Conservation (phyloP, 2,113 vertebrate genomes). For the Phrynocephalus versicolor region DNA sequence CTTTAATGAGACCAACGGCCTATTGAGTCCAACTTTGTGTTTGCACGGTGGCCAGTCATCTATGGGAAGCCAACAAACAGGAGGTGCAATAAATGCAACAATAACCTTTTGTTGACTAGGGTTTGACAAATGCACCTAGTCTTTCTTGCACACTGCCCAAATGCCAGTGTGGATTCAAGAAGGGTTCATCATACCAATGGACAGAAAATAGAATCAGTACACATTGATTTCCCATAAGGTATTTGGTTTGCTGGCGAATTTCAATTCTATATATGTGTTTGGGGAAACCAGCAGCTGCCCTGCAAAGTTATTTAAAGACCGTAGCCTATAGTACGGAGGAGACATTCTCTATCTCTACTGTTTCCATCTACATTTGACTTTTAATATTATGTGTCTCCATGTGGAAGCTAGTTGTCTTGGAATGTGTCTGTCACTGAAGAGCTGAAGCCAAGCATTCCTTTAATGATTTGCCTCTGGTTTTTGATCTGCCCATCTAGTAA, state of each 20-base stretch:
- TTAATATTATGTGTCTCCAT: not conserved
- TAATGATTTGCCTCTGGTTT: not conserved
- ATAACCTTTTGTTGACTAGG: not conserved
- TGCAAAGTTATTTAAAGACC: not conserved
- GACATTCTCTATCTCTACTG: not conserved
- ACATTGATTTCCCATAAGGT: not conserved
- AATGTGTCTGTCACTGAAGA: not conserved
- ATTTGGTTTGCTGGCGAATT: conserved; percentile 1
- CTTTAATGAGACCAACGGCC: no score
- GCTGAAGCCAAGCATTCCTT: not conserved
- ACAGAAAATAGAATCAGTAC: not conserved
- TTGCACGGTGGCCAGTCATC: not conserved
- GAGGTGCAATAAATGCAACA: not conserved
- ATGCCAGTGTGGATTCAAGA: not conserved
- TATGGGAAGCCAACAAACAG: not conserved
- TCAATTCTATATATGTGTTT: not conserved
- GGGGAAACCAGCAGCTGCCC: conserved; percentile 11
- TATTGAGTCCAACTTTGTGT: no score
- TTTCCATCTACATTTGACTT: not conserved
- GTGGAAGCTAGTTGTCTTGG: not conserved
- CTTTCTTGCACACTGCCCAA: no score
- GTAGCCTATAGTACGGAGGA: not conserved
- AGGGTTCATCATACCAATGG: not conserved
- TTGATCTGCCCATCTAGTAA: conserved; percentile 4
- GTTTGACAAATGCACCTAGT: not conserved